Evolutionary conservation across 2,113 vertebrate species (phyloP).

Genomic region (Poeciliopsis occidentalis): DNA sequence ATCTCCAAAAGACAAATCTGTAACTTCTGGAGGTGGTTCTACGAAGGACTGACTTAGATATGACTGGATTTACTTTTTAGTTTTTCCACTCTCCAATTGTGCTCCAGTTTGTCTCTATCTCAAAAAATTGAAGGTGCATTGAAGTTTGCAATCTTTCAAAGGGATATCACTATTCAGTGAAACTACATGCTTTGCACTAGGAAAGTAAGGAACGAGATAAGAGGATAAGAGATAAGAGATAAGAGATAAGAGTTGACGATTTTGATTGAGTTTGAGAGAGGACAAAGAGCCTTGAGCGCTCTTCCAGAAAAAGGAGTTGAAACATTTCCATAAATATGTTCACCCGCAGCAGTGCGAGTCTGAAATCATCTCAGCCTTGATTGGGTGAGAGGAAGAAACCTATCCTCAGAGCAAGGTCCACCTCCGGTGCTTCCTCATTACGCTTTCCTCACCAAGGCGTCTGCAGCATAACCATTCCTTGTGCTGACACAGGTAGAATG

Average conservation of each 20-base stretch:
- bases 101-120: background rate
- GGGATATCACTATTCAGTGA: background rate
- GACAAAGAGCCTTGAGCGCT: constrained; percentile 50
- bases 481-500: constrained; percentile 66
- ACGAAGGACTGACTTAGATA: background rate
- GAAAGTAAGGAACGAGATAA: constrained; percentile 31
- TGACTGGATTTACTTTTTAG: background rate
- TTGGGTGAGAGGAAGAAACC: constrained; percentile 47
- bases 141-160: background rate
- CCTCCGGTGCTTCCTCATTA: constrained; percentile 60
- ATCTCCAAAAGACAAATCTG: background rate
- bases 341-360: constrained; percentile 25
- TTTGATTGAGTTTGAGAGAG: constrained; percentile 56
- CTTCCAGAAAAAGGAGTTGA: constrained; percentile 48
- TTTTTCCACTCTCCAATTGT: background rate
- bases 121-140: background rate
- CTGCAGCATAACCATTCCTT: constrained; percentile 37
- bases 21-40: too few relatives aligned
- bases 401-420: constrained; percentile 12
- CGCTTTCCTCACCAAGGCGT: constrained; percentile 42
- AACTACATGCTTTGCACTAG: constrained; percentile 1
- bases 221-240: too few relatives aligned
- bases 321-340: constrained; percentile 63
- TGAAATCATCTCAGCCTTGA: constrained; percentile 53
- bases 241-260: constrained; percentile 30